Conservation (phyloP, 2,797 vertebrate genomes). For the Thaleichthys pacificus region DNA sequence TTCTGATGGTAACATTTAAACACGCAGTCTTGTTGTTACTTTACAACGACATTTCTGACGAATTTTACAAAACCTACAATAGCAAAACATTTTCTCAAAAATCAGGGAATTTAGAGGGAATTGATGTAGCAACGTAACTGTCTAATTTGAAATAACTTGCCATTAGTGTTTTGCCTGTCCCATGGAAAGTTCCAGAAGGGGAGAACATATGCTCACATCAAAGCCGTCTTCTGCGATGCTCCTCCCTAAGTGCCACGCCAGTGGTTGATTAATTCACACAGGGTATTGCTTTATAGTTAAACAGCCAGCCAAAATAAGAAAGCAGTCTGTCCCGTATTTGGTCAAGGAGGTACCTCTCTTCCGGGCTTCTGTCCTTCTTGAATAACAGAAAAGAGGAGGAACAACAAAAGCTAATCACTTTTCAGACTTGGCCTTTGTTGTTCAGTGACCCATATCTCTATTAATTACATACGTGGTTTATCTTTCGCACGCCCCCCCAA, state of each 20-base stretch:
- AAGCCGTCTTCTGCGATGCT: conserved; percentile 44
- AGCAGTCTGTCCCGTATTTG: conserved; percentile 25
- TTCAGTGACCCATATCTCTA: conserved; percentile 53
- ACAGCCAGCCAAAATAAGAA: conserved; percentile 38
- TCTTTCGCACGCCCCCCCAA: conserved; percentile 33
- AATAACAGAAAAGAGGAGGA: conserved; percentile 32
- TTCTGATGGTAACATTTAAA: conserved; percentile 19
- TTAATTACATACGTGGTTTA: conserved; percentile 53
- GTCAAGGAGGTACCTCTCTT: conserved; percentile 32
- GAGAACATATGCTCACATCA: conserved; percentile 55
- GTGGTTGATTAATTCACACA: conserved; percentile 46
- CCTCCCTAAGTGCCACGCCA: conserved; percentile 30
- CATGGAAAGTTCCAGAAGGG: conserved; percentile 41
- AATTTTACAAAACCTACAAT: conserved; percentile 1
- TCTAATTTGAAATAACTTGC: conserved; percentile 30
- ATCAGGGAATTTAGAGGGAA: conserved; percentile 20
- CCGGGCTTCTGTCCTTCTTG: conserved; percentile 1
- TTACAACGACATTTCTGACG: conserved; percentile 17
- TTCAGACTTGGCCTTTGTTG: conserved; percentile 28
- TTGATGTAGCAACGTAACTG: conserved; percentile 24
- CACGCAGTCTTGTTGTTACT: conserved; percentile 9
- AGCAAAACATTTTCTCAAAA: neutral
- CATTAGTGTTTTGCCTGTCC: conserved; percentile 35
- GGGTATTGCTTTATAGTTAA: conserved; percentile 31
- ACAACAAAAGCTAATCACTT: conserved; percentile 23